These are phyloP conservation scores for Channa maculata DNA, from an alignment of 2,113 vertebrate species.

Conservation along the genomic window DNA sequence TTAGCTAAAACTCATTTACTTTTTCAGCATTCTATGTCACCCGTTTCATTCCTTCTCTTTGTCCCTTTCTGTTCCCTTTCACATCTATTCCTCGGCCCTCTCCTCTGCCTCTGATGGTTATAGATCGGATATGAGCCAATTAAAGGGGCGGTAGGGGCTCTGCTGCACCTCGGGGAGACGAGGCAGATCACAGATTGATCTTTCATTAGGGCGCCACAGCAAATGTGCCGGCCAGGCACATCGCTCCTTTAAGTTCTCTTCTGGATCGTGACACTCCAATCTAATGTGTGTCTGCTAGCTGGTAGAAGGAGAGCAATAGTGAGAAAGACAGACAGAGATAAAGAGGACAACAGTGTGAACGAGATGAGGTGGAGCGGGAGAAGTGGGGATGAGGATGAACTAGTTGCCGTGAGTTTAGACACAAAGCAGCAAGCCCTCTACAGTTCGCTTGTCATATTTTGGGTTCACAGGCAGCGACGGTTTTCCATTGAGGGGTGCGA, in stretches of 20 bases:
- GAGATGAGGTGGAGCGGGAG: slow-evolving; percentile 7
- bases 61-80: slow-evolving; percentile 29
- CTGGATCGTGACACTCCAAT: slow-evolving; percentile 69
- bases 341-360: slow-evolving; percentile 13
- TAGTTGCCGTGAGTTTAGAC: not conserved
- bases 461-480: not conserved
- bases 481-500: not conserved
- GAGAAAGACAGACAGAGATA: slow-evolving; percentile 13
- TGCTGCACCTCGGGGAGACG: slow-evolving; percentile 58
- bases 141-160: slow-evolving; percentile 64
- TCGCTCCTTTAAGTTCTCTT: slow-evolving; percentile 69
- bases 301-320: slow-evolving; percentile 20
- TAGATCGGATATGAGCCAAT: slow-evolving; percentile 79
- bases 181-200: slow-evolving; percentile 80
- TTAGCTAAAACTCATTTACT: slow-evolving; percentile 23
- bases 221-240: slow-evolving; percentile 71
- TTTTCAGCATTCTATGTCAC: slow-evolving; percentile 5
- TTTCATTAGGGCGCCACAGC: slow-evolving; percentile 71
- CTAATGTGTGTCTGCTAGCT: slow-evolving; percentile 63
- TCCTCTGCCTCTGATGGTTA: slow-evolving; percentile 69
- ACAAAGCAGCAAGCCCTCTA: slow-evolving; percentile 2
- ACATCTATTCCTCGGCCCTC: slow-evolving; percentile 40
- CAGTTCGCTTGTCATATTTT: not conserved
- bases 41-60: slow-evolving; percentile 11
- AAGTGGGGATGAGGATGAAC: not conserved